Percentiles rank a stretch among this genome's conserved stretches.
Conservation (phyloP, 2,113 vertebrate genomes). For the Oxyruncus cristatus region DNA sequence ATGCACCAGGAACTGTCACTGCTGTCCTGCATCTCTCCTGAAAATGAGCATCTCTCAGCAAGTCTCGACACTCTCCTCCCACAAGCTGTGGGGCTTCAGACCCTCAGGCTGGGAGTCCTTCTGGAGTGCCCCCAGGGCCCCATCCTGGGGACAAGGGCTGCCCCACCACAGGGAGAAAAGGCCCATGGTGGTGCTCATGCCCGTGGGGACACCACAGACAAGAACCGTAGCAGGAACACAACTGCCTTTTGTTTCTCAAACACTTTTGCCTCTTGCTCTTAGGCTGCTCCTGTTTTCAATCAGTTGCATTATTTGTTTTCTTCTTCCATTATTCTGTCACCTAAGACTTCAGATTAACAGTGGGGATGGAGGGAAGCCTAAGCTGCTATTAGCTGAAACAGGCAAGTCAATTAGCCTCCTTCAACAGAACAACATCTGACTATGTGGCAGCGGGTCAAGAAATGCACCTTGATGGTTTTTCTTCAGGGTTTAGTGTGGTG, state of each 20-base stretch:
- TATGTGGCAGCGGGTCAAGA: slow-evolving; percentile 10
- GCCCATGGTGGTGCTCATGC: rapidly evolving
- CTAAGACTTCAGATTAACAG: slow-evolving; percentile 50
- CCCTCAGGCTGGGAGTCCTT: not conserved
- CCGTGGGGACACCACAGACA: not conserved
- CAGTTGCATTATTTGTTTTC: slow-evolving; percentile 41
- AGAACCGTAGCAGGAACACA: not conserved
- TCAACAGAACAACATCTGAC: not conserved
- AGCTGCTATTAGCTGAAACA: slow-evolving; percentile 44
- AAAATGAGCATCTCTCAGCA: not conserved
- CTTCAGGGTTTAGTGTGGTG: not conserved
- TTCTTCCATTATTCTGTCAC: slow-evolving; percentile 25
- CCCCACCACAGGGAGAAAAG: rapidly evolving
- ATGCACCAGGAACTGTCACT: not conserved
- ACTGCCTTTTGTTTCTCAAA: not conserved
- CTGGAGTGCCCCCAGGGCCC: not conserved
- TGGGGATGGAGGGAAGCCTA: slow-evolving; percentile 46
- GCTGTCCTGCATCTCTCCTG: not conserved
- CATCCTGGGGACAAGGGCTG: not conserved
- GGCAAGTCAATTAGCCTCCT: slow-evolving; percentile 1
- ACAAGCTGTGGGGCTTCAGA: not conserved
- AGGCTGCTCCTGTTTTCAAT: not conserved
- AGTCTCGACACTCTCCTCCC: not conserved
- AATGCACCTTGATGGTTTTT: slow-evolving; percentile 6
- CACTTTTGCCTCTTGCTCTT: not conserved